Conservation (phyloP, 2,888 invertebrate genomes). For the Drosophila villosipedis region DNA sequence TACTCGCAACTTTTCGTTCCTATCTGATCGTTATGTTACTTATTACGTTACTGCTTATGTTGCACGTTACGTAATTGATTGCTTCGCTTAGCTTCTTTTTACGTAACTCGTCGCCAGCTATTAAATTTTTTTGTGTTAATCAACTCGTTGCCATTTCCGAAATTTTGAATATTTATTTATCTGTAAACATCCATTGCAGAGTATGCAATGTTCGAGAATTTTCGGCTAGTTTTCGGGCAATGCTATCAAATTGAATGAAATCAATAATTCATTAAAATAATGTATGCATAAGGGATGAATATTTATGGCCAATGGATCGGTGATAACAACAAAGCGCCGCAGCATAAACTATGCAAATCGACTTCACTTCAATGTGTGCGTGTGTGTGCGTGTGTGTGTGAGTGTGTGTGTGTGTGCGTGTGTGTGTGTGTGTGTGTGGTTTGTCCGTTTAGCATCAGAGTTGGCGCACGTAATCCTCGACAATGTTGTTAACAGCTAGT, state of each 20-base stretch:
- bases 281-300: conserved; percentile 74
- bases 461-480: conserved; percentile 42
- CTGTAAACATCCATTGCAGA: not conserved
- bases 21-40: not conserved
- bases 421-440: conserved; percentile 1
- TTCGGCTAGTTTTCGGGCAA: not conserved
- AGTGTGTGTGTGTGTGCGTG: conserved; percentile 1
- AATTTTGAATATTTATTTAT: too few species aligned
- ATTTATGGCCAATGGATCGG: conserved; percentile 67
- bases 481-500: conserved; percentile 70
- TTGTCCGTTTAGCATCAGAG: conserved; percentile 39
- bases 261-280: conserved; percentile 80
- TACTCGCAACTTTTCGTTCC: not conserved
- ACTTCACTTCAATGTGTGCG: not conserved
- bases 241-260: conserved; percentile 58
- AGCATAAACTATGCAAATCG: conserved; percentile 48
- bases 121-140: not conserved
- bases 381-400: not conserved
- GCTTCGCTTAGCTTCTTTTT: not conserved
- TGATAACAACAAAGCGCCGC: conserved; percentile 36
- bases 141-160: not conserved
- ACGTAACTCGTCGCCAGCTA: not conserved
- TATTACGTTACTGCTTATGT: not conserved
- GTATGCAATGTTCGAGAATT: not conserved
- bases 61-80: not conserved